These are phyloP conservation scores for Theretra japonica DNA, from an alignment of 2,888 invertebrate species.

Conservation along the genomic window DNA sequence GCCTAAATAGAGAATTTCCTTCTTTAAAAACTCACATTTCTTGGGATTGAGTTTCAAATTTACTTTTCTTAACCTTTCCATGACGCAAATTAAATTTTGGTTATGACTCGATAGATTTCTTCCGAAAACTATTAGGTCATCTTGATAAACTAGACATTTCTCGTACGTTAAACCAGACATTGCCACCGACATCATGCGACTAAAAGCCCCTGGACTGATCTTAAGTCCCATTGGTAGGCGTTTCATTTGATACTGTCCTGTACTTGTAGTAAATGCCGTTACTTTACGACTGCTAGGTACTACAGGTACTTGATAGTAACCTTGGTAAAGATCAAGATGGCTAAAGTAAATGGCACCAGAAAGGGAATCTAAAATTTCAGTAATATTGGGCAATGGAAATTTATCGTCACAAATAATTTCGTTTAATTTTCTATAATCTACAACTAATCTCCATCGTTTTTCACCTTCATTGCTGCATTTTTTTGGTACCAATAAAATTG, in stretches of 20 bases:
- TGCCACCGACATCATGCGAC: slow-evolving; percentile 13
- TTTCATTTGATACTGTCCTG: slow-evolving; percentile 38
- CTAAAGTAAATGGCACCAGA: slow-evolving; percentile 7
- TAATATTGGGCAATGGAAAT: slow-evolving; percentile 33
- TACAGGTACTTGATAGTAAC: slow-evolving; percentile 8
- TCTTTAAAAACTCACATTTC: slow-evolving; percentile 19
- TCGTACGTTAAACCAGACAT: not conserved
- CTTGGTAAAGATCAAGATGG: slow-evolving; percentile 7
- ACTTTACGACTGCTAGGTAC: not conserved
- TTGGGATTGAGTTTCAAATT: not conserved
- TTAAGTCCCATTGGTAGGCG: slow-evolving; percentile 39
- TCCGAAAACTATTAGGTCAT: not conserved
- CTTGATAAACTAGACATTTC: not conserved
- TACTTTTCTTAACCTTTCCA: not conserved
- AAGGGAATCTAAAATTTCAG: slow-evolving; percentile 17
- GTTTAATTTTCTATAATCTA: slow-evolving; percentile 36
- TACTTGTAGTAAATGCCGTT: slow-evolving; percentile 35
- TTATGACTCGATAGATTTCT: not conserved
- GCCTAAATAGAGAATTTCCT: not conserved
- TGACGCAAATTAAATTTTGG: not conserved
- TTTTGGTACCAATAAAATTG: no score
- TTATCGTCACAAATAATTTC: slow-evolving; percentile 31
- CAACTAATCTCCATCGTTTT: slow-evolving; percentile 34
- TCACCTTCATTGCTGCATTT: not conserved
- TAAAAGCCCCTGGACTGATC: slow-evolving; percentile 35